Evolutionary conservation across 1,140 invertebrate genomes (phyloP).

Genomic region (Ceratosolen fusciceps): DNA sequence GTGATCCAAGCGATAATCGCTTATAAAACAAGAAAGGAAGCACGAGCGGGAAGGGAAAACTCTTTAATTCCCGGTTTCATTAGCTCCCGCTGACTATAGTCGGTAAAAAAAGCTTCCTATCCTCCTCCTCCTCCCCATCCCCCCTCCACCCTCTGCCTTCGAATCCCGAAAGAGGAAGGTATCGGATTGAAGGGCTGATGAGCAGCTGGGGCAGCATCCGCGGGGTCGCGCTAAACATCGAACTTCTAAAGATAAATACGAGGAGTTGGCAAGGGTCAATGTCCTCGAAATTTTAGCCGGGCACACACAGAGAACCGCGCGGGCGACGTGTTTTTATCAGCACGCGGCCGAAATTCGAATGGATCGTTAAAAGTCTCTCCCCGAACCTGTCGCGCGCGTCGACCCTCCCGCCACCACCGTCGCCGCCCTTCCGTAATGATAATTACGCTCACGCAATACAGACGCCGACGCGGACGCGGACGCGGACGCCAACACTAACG

Average conservation of each 20-base stretch:
- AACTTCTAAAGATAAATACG: conserved; percentile 18
- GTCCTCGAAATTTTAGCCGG: conserved; percentile 36
- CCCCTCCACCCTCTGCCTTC: not conserved
- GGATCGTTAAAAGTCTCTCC: not conserved
- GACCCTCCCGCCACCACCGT: conserved; percentile 4
- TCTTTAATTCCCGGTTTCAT: too few species aligned
- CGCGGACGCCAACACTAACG: conserved; percentile 31
- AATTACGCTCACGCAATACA: conserved; percentile 62
- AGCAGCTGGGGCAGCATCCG: too few species aligned
- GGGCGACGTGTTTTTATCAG: not conserved
- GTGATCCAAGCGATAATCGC: too few species aligned
- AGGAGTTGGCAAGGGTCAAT: conserved; percentile 19
- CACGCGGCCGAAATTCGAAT: not conserved
- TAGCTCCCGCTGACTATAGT: too few species aligned
- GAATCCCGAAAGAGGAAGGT: not conserved
- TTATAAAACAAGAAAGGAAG: too few species aligned
- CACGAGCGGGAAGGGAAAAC: too few species aligned
- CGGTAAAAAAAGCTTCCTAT: too few species aligned
- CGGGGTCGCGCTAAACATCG: conserved; percentile 7
- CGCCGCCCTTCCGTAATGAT: conserved; percentile 50
- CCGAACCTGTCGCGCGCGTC: conserved; percentile 18
- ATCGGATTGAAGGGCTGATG: too few species aligned
- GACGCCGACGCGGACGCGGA: not conserved
- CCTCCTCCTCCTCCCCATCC: too few species aligned
- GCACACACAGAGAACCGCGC: not conserved